Base-by-base conservation (phyloP, 2,113 vertebrate species). In the Hemichromis elongatus region DNA sequence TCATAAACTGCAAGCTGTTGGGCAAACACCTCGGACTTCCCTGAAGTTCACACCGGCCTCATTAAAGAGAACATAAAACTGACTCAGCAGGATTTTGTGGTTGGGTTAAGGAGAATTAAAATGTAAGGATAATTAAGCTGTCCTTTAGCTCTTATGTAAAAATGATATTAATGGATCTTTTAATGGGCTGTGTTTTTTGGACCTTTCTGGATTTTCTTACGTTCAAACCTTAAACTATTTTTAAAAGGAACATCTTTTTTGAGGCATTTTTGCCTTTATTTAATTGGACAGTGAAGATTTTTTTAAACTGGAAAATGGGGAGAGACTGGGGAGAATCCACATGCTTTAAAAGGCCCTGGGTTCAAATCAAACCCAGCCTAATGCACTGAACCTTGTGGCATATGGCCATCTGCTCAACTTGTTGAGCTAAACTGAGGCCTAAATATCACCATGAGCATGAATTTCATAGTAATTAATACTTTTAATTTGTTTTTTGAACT, bases 1-100 rank as follows among this genome's bases (percentile, higher is more conserved):
- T 82, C 52, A 68, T 88, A 55, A 91, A 93, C 84, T 80, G 77
- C 81, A 56, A 91, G 79, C 5, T 86, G 87, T 26, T 10, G 21
- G 68, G 88, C 53, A 77, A 90, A 85, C 84, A 81, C 18, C 40
- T 40, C 3, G 0, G 7, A 26, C 53, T 56, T 81, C 7, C 7
- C 10, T 33, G 9, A 2, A n/a, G 45, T 24, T 53, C 40, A 45
- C 61, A 66, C 78, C 2, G 86, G 75, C 18, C 35, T 77, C 24
- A 28, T 4, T 21, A 42, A 83, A 45, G 57, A 83, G 78, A 59
- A 52, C 35, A 14, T 47, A 16, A 45, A 50, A 63, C 18, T 4
- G 56, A 82, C 45, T 3, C 33, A 5, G 19, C 42, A 80, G 33
- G n/a, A 63, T 82, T 87, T 82, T 87, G 50, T 7, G 5, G 14